phyloP scores from a whole-genome alignment of 2,797 vertebrate genomes.

The Mus spretus region DNA sequence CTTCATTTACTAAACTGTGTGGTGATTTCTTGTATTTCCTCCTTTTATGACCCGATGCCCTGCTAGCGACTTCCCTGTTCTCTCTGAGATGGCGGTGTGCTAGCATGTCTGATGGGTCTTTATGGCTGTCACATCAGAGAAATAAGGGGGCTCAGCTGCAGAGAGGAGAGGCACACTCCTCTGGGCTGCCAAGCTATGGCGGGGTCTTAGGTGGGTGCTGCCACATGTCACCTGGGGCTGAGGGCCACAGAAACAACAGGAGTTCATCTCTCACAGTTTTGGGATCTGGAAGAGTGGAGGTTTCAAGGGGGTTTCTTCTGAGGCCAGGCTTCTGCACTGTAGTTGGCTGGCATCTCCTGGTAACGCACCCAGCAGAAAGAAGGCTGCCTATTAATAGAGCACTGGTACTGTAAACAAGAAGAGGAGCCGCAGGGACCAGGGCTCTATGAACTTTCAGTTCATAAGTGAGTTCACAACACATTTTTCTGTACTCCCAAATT shows the following conservation, averaged over 20 bases:
- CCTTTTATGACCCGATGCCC: constrained; percentile 33
- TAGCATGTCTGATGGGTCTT: constrained; percentile 66
- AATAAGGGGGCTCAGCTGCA: not conserved
- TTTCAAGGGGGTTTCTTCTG: too few relatives aligned
- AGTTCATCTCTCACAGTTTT: not conserved
- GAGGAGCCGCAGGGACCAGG: not conserved
- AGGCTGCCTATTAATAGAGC: not conserved
- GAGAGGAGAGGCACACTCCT: not conserved
- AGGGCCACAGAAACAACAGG: not conserved
- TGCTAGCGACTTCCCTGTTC: not conserved
- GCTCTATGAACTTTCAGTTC: not conserved
- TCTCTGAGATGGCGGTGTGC: not conserved
- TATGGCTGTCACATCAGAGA: not conserved
- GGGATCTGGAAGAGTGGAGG: not conserved
- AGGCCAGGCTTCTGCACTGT: not conserved
- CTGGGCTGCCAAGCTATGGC: not conserved
- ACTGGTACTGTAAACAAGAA: not conserved
- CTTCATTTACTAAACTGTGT: constrained; percentile 32
- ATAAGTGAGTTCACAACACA: not conserved
- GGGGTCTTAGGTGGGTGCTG: not conserved
- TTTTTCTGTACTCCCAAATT: not conserved
- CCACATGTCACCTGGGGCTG: not conserved
- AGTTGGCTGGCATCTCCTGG: not conserved
- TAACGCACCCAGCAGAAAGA: not conserved
- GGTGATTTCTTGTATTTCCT: constrained; percentile 61